Evolutionary conservation across 2,797 vertebrate genomes (phyloP), one percentile per base, ranked within the genome.

Genomic region (Urocyon cinereoargenteus): DNA sequence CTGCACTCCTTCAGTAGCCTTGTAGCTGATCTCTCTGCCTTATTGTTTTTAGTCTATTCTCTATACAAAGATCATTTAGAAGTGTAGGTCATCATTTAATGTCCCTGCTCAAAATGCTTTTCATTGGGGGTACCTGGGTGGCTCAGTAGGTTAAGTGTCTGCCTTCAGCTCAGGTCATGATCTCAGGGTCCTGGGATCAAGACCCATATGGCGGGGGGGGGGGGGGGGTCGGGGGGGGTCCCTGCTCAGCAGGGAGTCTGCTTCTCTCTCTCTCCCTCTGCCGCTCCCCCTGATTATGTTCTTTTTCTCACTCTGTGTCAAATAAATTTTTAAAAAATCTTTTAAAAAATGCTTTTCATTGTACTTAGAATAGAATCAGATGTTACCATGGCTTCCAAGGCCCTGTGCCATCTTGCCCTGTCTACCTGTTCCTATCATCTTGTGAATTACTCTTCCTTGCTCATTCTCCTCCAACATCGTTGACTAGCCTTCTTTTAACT

Each of bases 61-160:
- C 34, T 82, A 21, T 82, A 81, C 31, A 88, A 45, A 22, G 36
- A 88, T 75, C 31, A 31, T 90, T 96, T 66, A 78, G 73, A 94
- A 92, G 92, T 87, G 18, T 10, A 59, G 34, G 6, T 55, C 34
- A 77, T 61, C 34, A 68, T 77, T 77, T 77, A 90, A 57, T 82
- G 59, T 12, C 13, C 24, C 45, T 94, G 31, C 26, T 95, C 61
- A 90, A 86, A 70, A 36, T 12, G 40, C 51, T 90, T 79, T 40
- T 64, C 6, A 19, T 45, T 91, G 21, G 40, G 40, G 7, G 40
- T 45, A 45, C 40, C 40, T 45, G 40, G 40, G 40, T 45, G 40
- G 40, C 40, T 8, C 40, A 8, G 7, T 45, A 45, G 40, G 40
- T 45, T 45, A 8, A 45, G 40, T 45, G 40, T 45, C 5, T 45